These are phyloP conservation scores for Orcinus orca DNA, from an alignment of 2,113 vertebrate genomes.

Conservation along the genomic window DNA sequence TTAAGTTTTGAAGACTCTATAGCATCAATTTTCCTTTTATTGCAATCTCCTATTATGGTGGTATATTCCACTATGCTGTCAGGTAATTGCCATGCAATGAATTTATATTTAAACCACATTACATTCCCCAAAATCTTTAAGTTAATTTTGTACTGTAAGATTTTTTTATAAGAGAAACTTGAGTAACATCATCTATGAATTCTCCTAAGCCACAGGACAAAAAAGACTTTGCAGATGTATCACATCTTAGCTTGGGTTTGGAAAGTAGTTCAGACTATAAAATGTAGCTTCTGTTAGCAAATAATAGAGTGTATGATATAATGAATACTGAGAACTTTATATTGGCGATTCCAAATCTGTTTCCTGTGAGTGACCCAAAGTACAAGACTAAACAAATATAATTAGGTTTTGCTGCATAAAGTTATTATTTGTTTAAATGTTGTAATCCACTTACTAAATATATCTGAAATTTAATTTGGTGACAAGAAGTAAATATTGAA, in stretches of 20 bases:
- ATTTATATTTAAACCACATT: background rate
- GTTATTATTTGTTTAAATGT: constrained; percentile 80
- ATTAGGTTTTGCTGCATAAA: constrained; percentile 77
- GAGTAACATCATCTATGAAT: background rate
- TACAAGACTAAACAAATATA: constrained; percentile 78
- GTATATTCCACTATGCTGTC: background rate
- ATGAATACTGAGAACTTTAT: constrained; percentile 68
- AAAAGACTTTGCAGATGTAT: background rate
- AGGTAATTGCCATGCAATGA: background rate
- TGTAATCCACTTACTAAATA: constrained; percentile 77
- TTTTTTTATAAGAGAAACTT: constrained; percentile 4
- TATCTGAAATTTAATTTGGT: constrained; percentile 78
- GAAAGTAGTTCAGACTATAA: constrained; percentile 31
- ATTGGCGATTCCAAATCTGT: constrained; percentile 61
- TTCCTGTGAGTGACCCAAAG: constrained; percentile 71
- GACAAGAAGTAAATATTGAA: constrained; percentile 77
- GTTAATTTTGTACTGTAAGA: background rate
- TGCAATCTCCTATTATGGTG: background rate
- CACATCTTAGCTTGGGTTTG: constrained; percentile 38
- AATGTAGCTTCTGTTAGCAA: constrained; percentile 50
- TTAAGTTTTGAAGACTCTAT: background rate
- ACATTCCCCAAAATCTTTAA: background rate
- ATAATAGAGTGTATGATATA: background rate
- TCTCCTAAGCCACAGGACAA: background rate
- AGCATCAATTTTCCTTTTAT: background rate